These are phyloP conservation scores for Agrotis clavis DNA, from an alignment of 2,888 invertebrate genomes.

Conservation along the genomic window DNA sequence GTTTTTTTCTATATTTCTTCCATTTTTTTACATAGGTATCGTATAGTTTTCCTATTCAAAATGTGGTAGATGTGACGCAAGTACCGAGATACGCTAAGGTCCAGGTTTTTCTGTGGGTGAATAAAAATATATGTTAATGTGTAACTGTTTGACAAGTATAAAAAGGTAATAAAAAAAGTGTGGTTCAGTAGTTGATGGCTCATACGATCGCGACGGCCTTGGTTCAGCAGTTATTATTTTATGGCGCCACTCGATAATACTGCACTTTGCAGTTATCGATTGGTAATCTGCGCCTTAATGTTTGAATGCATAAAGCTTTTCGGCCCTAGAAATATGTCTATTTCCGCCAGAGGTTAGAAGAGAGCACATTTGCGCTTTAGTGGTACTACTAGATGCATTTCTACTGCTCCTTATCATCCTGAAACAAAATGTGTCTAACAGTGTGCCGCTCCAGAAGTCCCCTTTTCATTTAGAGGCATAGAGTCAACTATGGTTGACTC, in stretches of 20 bases:
- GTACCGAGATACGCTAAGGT: slow-evolving; percentile 7
- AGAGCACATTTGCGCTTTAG: too few relatives aligned
- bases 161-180: slow-evolving; percentile 12
- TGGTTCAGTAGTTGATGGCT: slow-evolving; percentile 17
- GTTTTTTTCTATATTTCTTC: slow-evolving; percentile 40
- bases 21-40: slow-evolving; percentile 40
- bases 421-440: not conserved
- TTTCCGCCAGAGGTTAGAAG: not conserved
- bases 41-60: slow-evolving; percentile 37
- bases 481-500: too few relatives aligned
- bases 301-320: slow-evolving; percentile 6
- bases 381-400: not conserved
- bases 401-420: not conserved
- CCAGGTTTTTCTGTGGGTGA: slow-evolving; percentile 9
- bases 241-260: slow-evolving; percentile 37
- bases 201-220: slow-evolving; percentile 43
- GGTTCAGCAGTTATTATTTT: slow-evolving; percentile 24
- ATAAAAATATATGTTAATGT: slow-evolving; percentile 21
- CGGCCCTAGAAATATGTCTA: not conserved
- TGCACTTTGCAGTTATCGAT: slow-evolving; percentile 48
- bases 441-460: not conserved
- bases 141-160: slow-evolving; percentile 11
- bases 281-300: slow-evolving; percentile 27
- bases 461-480: not conserved
- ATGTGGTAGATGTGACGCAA: slow-evolving; percentile 26